Conservation (phyloP, 1,140 invertebrate genomes). For the Drosophila sulfurigaster region DNA sequence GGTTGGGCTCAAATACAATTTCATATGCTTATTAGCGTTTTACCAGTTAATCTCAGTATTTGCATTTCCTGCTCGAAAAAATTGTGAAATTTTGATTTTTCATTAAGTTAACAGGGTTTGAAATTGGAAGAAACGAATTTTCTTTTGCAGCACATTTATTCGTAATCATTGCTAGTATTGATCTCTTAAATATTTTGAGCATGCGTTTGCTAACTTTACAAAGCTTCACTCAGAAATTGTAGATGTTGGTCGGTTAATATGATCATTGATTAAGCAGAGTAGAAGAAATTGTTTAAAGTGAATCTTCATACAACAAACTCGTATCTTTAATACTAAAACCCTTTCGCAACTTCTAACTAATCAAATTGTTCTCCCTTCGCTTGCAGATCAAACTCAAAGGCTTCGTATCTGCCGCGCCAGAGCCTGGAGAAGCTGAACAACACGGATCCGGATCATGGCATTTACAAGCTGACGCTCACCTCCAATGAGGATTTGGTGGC, state of each 20-base stretch:
- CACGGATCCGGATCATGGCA: slow-evolving; percentile 89
- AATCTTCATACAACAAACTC: too few species aligned
- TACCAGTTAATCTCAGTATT: neutral
- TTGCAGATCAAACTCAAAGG: slow-evolving; percentile 92
- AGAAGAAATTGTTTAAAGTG: too few species aligned
- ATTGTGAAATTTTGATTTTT: neutral
- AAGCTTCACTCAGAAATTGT: neutral
- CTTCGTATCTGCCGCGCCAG: slow-evolving; percentile 90
- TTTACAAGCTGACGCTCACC: slow-evolving; percentile 91
- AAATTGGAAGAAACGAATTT: too few species aligned
- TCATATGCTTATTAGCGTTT: slow-evolving; percentile 35
- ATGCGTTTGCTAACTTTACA: too few species aligned
- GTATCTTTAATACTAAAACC: neutral
- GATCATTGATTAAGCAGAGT: neutral
- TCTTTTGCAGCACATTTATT: too few species aligned
- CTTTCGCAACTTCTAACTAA: neutral
- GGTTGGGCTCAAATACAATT: slow-evolving; percentile 29
- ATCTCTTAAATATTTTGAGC: too few species aligned
- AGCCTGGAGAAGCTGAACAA: slow-evolving; percentile 88
- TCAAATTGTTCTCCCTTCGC: neutral
- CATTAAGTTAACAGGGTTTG: too few species aligned
- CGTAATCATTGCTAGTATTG: too few species aligned
- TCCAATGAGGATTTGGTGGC: slow-evolving; percentile 87
- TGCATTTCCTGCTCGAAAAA: neutral
- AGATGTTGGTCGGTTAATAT: neutral